A percentile compares a stretch with the other conserved stretches of the same genome.
Evolutionary conservation across 2,888 invertebrate species (phyloP).

Genomic region (Melipona beecheii): DNA sequence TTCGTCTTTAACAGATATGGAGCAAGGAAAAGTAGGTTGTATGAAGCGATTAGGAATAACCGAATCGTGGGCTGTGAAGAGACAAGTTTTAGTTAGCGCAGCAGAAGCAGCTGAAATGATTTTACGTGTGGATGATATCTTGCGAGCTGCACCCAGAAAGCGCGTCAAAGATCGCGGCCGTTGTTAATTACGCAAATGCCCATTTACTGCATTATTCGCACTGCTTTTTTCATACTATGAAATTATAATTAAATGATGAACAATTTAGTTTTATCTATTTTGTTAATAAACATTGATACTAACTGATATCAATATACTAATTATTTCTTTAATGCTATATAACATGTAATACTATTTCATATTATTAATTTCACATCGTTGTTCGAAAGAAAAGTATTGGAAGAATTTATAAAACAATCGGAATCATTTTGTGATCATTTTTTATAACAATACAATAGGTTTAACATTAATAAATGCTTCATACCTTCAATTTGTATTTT

Average conservation of each 20-base stretch:
- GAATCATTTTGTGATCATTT: slow-evolving; percentile 46
- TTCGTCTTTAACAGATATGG: slow-evolving; percentile 90
- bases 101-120: slow-evolving; percentile 99
- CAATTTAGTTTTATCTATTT: slow-evolving; percentile 33
- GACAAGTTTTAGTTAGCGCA: slow-evolving; percentile 97
- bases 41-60: slow-evolving; percentile 97
- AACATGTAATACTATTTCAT: slow-evolving; percentile 34
- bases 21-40: slow-evolving; percentile 93
- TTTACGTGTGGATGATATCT: slow-evolving; percentile 98
- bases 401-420: slow-evolving; percentile 39
- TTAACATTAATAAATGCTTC: slow-evolving; percentile 74
- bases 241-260: slow-evolving; percentile 39
- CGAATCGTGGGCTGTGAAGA: slow-evolving; percentile 98
- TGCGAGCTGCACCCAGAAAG: slow-evolving; percentile 95
- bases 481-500: slow-evolving; percentile 52
- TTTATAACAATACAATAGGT: slow-evolving; percentile 66
- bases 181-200: slow-evolving; percentile 85
- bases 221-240: slow-evolving; percentile 48
- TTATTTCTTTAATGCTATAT: slow-evolving; percentile 8
- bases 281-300: slow-evolving; percentile 38
- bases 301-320: slow-evolving; percentile 29
- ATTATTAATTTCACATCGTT: slow-evolving; percentile 29
- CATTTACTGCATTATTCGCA: slow-evolving; percentile 50
- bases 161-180: slow-evolving; percentile 94
- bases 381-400: not conserved